phyloP scores from a whole-genome alignment of 37 sponge, comb jelly and placozoan species.

The Agelas oroides region DNA sequence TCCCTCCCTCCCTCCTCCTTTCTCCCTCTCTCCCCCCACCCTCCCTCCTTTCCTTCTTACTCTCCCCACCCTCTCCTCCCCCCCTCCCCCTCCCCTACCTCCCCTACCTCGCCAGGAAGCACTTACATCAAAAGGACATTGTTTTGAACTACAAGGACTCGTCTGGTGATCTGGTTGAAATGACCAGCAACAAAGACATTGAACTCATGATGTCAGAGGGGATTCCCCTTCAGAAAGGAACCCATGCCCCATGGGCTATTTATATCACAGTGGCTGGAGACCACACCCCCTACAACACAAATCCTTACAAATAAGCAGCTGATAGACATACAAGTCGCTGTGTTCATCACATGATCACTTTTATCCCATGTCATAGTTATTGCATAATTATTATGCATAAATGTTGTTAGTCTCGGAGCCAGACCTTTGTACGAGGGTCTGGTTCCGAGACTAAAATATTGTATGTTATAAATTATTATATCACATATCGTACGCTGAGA shows the following conservation, averaged over 20 bases:
- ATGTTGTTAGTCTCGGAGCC: too few species aligned
- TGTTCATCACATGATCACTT: too few species aligned
- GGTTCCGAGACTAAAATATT: too few species aligned
- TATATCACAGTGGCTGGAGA: slow-evolving; percentile 79
- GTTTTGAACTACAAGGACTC: slow-evolving; percentile 87
- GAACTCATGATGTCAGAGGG: slow-evolving; percentile 60
- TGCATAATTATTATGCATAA: too few species aligned
- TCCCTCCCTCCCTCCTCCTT: too few species aligned
- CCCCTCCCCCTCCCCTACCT: not conserved
- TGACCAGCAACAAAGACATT: slow-evolving; percentile 69
- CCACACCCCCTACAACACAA: slow-evolving; percentile 74
- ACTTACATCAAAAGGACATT: slow-evolving; percentile 48
- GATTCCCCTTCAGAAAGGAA: not conserved
- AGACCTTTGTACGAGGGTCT: too few species aligned
- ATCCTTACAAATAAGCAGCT: slow-evolving; percentile 45
- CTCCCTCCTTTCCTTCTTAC: not conserved
- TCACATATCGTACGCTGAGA: too few species aligned
- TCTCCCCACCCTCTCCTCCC: slow-evolving; percentile 11
- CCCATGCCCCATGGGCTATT: slow-evolving; percentile 75
- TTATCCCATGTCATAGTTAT: too few species aligned
- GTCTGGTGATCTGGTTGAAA: slow-evolving; percentile 84
- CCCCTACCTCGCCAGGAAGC: slow-evolving; percentile 37
- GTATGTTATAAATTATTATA: too few species aligned
- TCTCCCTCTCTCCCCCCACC: too few species aligned
- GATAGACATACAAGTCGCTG: not conserved